Evolutionary conservation across 2,888 invertebrate species (phyloP), one percentile per base, ranked within the genome.

Genomic region (Acrobasis suavella): DNA sequence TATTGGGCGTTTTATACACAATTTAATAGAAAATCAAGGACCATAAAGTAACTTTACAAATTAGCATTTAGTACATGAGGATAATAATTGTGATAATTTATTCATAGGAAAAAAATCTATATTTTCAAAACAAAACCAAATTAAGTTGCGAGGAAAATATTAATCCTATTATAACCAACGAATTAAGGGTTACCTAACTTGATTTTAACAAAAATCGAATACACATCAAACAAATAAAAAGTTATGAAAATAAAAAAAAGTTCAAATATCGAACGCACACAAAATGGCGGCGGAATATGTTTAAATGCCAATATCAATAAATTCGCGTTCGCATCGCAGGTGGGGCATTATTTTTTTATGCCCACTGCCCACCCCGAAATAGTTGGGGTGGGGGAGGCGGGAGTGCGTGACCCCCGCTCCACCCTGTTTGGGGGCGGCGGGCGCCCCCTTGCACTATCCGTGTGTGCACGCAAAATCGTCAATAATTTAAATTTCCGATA

Each of bases 401-500:
- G 81, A 74, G 83, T 86, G 86, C 85, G 87, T 85, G 85, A 81
- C 84, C 83, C 83, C 80, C 70, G 75, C 78, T 80, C 78, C 71
- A 66, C 69, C 73, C 74, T 72, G 64, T 67, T 67, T 66, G 68
- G 72, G 72, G 67, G 64, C 66, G 64, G 65, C 67, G 69, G 69
- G 73, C 62, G 64, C 58, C 62, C 51, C 63, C 60, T 65, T 82
- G 87, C 87, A 87, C 81, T 82, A 72, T 79, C 79, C 89, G 80
- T 89, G 88, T 89, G 86, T 91, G 90, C 88, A 89, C 91, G 89
- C 89, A 89, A 88, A 87, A 87, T 89, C 86, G 80, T 82, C 88
- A 86, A 91, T 91, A 89, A 91, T 91, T 91, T 90, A 91, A 92
- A 91, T 91, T 91, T 88, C 83, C 82, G 85, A 89, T 86, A 80